A percentile compares a stretch with the other conserved stretches of the same genome.
Conservation (phyloP, 2,113 vertebrate genomes). For the Podarcis raffonei region DNA sequence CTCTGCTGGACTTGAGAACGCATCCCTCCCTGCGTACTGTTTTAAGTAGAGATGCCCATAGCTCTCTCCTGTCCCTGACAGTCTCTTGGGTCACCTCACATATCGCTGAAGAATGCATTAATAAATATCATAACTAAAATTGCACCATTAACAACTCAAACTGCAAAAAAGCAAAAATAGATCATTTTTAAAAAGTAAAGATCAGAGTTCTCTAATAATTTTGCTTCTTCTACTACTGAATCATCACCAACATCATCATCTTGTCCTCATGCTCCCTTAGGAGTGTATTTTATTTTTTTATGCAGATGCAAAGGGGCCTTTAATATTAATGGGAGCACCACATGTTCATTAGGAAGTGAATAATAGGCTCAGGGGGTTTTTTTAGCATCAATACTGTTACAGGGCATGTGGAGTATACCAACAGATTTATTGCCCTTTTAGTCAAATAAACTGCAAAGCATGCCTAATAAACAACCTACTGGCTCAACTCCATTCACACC, state of each 20-base stretch:
- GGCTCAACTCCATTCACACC: background rate
- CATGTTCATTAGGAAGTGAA: background rate
- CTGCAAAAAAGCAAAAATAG: background rate
- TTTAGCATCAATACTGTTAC: background rate
- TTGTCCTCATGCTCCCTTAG: background rate
- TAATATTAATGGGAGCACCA: background rate
- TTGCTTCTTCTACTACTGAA: background rate
- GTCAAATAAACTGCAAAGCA: background rate
- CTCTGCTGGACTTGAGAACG: background rate
- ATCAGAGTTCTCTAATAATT: background rate
- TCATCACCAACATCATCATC: background rate
- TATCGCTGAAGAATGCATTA: background rate
- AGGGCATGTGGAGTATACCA: background rate
- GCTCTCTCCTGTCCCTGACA: background rate
- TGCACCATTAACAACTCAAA: background rate
- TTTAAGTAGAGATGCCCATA: background rate
- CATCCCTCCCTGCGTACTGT: background rate
- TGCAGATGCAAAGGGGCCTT: background rate
- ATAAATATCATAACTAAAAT: background rate
- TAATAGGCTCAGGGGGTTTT: background rate
- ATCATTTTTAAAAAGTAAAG: background rate
- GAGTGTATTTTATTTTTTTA: background rate
- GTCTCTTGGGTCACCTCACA: background rate
- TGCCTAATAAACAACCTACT: background rate
- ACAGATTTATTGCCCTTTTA: conserved; percentile 20